Evolutionary conservation across 2,888 invertebrate genomes (phyloP), one percentile per base, ranked within the genome.

Genomic region (Euclidia mi): DNA sequence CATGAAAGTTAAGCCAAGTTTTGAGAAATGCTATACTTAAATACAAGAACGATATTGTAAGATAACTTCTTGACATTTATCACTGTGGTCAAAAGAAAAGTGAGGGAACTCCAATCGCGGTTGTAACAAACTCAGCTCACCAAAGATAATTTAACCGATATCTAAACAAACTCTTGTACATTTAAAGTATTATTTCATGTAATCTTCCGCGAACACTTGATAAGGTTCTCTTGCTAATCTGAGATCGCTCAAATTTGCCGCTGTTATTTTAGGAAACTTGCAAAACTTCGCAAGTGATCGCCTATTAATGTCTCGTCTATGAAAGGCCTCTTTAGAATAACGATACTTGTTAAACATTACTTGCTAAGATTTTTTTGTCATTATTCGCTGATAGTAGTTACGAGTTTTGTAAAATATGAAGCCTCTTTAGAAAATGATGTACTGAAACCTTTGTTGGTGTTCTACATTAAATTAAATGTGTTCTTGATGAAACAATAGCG

Each of bases 251-350:
- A 50, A 63, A 65, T 50, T 71, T 55, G 47, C 50, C 29, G 11
- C 38, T 56, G 48, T 56, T 71, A 57, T 60, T 68, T 63, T 37
- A 65, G 51, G 48, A 31, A 46, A 58, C 38, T 56, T 40, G 7
- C 18, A 31, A 41, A 63, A 45, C 66, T 55, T 3, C 4, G 4
- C 11, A 51, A 53, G 18, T 56, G 37, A 46, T 62, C 40, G 18
- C 28, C 35, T 57, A 59, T 29, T 55, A 29, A 58, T 52, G 20
- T 52, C 38, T 38, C n/a, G 11, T 12, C 29, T 45, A 7, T n/a
- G n/a, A n/a, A n/a, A n/a, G n/a, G n/a, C n/a, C n/a, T n/a, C n/a
- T 35, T 43, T 31, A 18, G 12, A 45, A 43, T 44, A 40, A 48
- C 32, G 17, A 44, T 52, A 49, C 44, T 56, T 53, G 12, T 14